phyloP scores from a whole-genome alignment of 1,140 invertebrate species.

The Psilanteris sp. region DNA sequence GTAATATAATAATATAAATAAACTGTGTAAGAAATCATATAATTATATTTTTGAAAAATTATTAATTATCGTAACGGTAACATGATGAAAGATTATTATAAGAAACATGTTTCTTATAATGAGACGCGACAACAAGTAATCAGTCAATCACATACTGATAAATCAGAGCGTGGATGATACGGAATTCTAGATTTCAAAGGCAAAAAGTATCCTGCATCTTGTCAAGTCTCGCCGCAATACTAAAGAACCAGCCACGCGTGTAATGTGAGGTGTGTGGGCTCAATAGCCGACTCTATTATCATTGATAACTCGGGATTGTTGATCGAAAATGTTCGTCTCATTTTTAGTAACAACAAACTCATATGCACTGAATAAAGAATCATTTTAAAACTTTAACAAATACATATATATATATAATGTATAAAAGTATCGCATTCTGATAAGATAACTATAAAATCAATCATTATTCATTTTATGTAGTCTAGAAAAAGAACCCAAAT shows the following conservation, averaged over 20 bases:
- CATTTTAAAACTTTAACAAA: no score
- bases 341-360: no score
- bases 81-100: constrained; percentile 4
- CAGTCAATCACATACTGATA: constrained; percentile 27
- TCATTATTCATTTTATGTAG: no score
- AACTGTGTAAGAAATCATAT: not conserved
- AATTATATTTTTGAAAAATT: constrained; percentile 8
- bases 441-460: no score
- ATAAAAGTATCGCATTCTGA: no score
- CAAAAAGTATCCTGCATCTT: constrained; percentile 31
- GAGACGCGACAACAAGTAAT: constrained; percentile 29
- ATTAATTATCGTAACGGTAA: constrained; percentile 26
- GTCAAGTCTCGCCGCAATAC: constrained; percentile 12
- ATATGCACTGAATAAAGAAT: no score
- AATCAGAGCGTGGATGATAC: constrained; percentile 18
- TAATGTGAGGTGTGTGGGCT: constrained; percentile 41
- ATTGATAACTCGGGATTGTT: constrained; percentile 33
- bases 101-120: constrained; percentile 10
- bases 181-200: constrained; percentile 14
- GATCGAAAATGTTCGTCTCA: constrained; percentile 9
- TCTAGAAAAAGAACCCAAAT: no score
- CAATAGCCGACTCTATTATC: constrained; percentile 28
- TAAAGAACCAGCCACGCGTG: constrained; percentile 30
- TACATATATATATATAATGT: no score
- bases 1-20: no score